A percentile compares a stretch with the other conserved stretches of the same genome.
Evolutionary conservation across 2,797 vertebrate genomes (phyloP).

Genomic region (Macropodus opercularis): DNA sequence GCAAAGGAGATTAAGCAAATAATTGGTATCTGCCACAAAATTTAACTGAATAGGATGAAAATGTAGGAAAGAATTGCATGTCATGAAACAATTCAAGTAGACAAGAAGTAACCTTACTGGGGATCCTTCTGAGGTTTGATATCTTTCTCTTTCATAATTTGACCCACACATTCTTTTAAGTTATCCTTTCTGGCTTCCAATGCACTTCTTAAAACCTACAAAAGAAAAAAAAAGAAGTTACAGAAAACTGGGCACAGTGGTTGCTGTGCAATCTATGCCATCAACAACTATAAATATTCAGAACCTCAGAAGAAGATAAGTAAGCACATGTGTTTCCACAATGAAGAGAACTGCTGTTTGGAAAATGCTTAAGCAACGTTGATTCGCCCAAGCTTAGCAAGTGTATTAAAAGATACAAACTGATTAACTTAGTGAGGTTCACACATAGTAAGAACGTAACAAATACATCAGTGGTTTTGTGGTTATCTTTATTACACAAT

Average conservation of each 20-base stretch:
- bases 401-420: constrained; percentile 47
- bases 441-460: constrained; percentile 30
- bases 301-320: constrained; percentile 20
- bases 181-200: constrained; percentile 76
- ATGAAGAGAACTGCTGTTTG: constrained; percentile 20
- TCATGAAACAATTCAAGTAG: background rate
- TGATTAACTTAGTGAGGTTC: constrained; percentile 34
- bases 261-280: constrained; percentile 1
- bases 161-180: constrained; percentile 81
- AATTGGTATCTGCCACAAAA: background rate
- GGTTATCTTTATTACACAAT: too few relatives aligned
- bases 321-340: constrained; percentile 24
- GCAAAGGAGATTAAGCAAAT: background rate
- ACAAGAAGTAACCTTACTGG: constrained; percentile 72
- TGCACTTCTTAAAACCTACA: constrained; percentile 86
- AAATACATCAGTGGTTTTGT: too few relatives aligned
- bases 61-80: background rate
- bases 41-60: background rate
- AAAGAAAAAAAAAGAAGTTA: constrained; percentile 10
- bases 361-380: constrained; percentile 37
- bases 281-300: background rate
- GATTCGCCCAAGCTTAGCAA: constrained; percentile 31
- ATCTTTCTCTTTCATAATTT: constrained; percentile 90
- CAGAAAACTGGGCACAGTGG: background rate
- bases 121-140: constrained; percentile 86